A percentile compares a stretch with the other conserved stretches of the same genome.
phyloP scores from a whole-genome alignment of 2,113 vertebrate species.

The Saimiri boliviensis region DNA sequence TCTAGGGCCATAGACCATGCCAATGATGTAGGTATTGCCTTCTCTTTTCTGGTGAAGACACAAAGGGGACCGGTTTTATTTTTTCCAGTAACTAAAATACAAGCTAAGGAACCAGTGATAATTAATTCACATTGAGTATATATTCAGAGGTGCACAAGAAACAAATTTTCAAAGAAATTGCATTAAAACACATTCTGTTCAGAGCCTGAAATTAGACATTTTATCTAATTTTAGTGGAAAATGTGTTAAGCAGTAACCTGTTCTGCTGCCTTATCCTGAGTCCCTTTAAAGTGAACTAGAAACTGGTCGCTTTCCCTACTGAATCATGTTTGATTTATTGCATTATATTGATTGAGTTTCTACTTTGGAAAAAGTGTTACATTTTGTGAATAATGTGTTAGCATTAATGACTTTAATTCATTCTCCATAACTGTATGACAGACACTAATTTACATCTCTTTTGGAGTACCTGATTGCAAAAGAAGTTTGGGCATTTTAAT shows the following conservation, averaged over 20 bases:
- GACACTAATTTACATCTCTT: constrained; percentile 78
- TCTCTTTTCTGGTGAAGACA: constrained; percentile 53
- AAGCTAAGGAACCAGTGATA: constrained; percentile 62
- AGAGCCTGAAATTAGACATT: constrained; percentile 77
- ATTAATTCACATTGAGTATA: constrained; percentile 71
- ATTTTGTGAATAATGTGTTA: constrained; percentile 77
- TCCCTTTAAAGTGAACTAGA: constrained; percentile 64
- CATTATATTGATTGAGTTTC: constrained; percentile 74
- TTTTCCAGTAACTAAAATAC: constrained; percentile 56
- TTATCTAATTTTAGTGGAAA: constrained; percentile 74
- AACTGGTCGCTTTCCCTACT: constrained; percentile 44
- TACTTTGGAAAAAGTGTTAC: constrained; percentile 57
- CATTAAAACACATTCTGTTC: constrained; percentile 77
- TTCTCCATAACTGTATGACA: constrained; percentile 75
- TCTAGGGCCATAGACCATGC: background rate
- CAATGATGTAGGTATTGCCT: background rate
- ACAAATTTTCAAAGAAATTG: constrained; percentile 74
- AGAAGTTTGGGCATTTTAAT: constrained; percentile 64
- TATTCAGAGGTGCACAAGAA: constrained; percentile 68
- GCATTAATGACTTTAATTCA: constrained; percentile 78
- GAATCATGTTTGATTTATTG: constrained; percentile 74
- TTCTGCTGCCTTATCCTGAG: constrained; percentile 63
- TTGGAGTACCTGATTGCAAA: constrained; percentile 70
- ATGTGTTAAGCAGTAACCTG: constrained; percentile 50
- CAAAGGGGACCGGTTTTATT: constrained; percentile 66